Conservation (phyloP, 2,888 invertebrate genomes). For the Amaurobius ferox region DNA sequence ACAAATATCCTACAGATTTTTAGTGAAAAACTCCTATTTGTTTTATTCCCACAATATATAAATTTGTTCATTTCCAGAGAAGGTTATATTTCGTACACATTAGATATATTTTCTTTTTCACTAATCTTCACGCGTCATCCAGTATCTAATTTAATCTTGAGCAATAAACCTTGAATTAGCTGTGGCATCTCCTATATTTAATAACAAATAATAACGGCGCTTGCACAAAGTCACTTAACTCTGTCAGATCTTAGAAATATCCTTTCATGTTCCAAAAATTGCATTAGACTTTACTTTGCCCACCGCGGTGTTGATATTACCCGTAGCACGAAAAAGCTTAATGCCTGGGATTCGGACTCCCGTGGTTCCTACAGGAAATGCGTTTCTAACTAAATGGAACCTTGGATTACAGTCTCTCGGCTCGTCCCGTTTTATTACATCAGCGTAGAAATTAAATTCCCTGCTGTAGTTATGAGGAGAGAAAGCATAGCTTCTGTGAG, state of each 20-base stretch:
- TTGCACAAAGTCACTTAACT: background rate
- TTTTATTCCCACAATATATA: no score
- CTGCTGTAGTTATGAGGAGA: conserved; percentile 25
- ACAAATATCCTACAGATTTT: no score
- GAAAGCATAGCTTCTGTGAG: background rate
- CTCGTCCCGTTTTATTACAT: background rate
- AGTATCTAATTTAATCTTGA: no score
- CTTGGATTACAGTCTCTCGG: conserved; percentile 6
- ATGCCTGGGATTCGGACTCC: conserved; percentile 36
- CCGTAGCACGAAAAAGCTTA: conserved; percentile 20
- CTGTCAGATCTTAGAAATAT: background rate
- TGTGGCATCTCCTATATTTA: no score
- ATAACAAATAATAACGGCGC: no score
- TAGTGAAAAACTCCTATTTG: no score
- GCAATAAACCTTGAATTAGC: no score
- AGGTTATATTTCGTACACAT: no score
- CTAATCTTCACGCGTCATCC: no score
- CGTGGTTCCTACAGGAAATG: conserved; percentile 30
- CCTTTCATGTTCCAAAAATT: background rate
- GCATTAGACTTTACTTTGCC: background rate
- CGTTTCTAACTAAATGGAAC: conserved; percentile 14
- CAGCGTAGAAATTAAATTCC: conserved; percentile 50
- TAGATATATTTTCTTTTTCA: no score
- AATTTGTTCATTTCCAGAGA: no score
- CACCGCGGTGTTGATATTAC: conserved; percentile 33